Percentiles rank a stretch among this genome's conserved stretches.
Evolutionary conservation across 1,140 invertebrate species (phyloP).

Genomic region (Lepidurus apus): DNA sequence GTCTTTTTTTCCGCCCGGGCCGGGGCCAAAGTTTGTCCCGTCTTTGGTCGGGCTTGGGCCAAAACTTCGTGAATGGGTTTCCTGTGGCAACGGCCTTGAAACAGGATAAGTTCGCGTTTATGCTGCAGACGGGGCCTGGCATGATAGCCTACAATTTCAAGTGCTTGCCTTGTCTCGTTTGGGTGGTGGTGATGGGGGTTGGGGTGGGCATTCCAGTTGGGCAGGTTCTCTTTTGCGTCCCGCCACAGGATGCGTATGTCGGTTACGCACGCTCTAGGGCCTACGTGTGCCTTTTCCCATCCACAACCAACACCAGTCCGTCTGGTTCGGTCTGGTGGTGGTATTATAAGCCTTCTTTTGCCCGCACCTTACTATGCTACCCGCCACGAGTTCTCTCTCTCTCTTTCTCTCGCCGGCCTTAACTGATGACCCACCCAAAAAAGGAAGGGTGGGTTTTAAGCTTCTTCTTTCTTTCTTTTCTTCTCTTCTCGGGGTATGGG

Average conservation of each 20-base stretch:
- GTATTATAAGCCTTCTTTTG: neutral
- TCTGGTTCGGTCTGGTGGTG: conserved; percentile 7
- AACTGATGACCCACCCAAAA: conserved; percentile 21
- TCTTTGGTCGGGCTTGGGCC: neutral
- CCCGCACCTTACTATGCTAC: neutral
- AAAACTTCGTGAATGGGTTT: conserved; percentile 17
- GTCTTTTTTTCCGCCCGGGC: too few relatives aligned
- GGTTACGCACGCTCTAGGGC: neutral
- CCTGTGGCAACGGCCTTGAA: conserved; percentile 17
- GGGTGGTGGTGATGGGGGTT: neutral
- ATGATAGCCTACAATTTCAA: conserved; percentile 19
- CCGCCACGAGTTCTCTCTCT: neutral
- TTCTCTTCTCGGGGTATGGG: neutral
- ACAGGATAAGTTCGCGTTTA: conserved; percentile 2
- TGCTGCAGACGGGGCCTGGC: neutral
- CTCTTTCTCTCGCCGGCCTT: conserved; percentile 1
- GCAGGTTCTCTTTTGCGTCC: neutral
- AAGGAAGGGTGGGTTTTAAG: conserved; percentile 21
- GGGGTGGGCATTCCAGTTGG: neutral
- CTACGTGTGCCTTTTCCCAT: neutral
- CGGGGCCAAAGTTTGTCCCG: neutral
- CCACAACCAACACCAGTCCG: neutral
- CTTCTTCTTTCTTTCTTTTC: neutral
- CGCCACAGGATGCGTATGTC: conserved; percentile 13
- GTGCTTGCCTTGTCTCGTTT: conserved; percentile 11